Base-by-base conservation (phyloP, 2,888 invertebrate species). In the Calameuta idolon region DNA sequence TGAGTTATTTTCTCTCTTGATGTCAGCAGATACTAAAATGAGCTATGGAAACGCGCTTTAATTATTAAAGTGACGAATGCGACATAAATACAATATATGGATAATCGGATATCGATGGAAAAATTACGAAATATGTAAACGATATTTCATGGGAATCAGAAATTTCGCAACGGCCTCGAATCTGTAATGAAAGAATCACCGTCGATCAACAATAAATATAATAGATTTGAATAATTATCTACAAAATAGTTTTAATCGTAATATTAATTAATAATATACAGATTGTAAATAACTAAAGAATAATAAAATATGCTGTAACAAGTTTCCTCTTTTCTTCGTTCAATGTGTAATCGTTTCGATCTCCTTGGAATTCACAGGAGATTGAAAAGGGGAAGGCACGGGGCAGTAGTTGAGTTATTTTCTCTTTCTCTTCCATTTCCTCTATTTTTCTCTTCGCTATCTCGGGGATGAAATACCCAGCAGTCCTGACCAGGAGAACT, bases 241-340 rank as follows among this genome's bases (percentile, higher is more conserved):
- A 92, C 90, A 91, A 91, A 91, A 91, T 91, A 91, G 87, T 90
- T 90, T 90, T 91, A 91, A 91, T 90, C 87, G 85, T 90, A 90
- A 89, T 90, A 89, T 88, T 89, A 89, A 88, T 89, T 88, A 89
- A 90, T 90, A 90, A 90, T 91, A 91, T 91, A 91, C 91, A 91
- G 88, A 89, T 89, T 91, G 91, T 91, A 91, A 91, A 91, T 91
- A 90, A 91, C 87, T 90, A 90, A 91, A 90, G 87, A 90, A 90
- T 91, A 90, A 91, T 91, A 91, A 91, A 90, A 90, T 89, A 90
- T 89, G 89, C 88, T 90, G 88, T 89, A 90, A 90, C 89, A 90
- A 90, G 86, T 87, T 87, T 83, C 35, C 34, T 85, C 87, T 82
- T 79, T 80, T 74, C 68, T 37, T 55, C 73, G 37, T 77, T 77